phyloP scores from a whole-genome alignment of 2,888 invertebrate genomes.

The Euzophera pinguis region DNA sequence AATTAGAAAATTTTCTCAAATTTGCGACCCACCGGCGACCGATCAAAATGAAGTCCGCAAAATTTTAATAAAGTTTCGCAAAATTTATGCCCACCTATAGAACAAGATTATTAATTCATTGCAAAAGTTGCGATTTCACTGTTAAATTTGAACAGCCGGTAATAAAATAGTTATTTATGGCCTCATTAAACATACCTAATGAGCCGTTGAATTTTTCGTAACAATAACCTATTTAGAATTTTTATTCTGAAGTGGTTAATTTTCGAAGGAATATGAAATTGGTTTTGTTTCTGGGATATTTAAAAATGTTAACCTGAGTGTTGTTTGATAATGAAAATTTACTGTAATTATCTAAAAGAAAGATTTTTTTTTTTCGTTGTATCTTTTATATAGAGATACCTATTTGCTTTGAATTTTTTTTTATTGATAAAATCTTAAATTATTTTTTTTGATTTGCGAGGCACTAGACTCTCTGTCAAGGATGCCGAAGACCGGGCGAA shows the following conservation, averaged over 20 bases:
- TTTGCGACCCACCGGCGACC: slow-evolving; percentile 44
- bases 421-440: too few relatives aligned
- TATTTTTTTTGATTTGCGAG: too few relatives aligned
- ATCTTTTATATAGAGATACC: too few relatives aligned
- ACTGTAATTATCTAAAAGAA: too few relatives aligned
- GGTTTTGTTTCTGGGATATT: background rate
- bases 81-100: slow-evolving; percentile 42
- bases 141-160: slow-evolving; percentile 43
- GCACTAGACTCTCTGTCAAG: too few relatives aligned
- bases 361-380: too few relatives aligned
- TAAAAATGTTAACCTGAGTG: background rate
- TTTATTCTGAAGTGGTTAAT: slow-evolving; percentile 10
- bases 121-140: slow-evolving; percentile 48
- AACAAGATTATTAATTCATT: slow-evolving; percentile 54
- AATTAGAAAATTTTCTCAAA: slow-evolving; percentile 48
- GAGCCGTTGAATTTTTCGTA: slow-evolving; percentile 17
- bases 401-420: too few relatives aligned
- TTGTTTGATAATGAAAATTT: too few relatives aligned
- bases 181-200: slow-evolving; percentile 34
- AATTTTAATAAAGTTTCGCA: slow-evolving; percentile 55
- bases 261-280: slow-evolving; percentile 1
- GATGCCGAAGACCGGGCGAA: too few relatives aligned
- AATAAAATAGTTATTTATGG: slow-evolving; percentile 46
- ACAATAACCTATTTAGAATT: slow-evolving; percentile 14
- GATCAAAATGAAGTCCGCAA: slow-evolving; percentile 48